Evolutionary conservation across 2,113 vertebrate genomes (phyloP).

Genomic region (Scomber colias): DNA sequence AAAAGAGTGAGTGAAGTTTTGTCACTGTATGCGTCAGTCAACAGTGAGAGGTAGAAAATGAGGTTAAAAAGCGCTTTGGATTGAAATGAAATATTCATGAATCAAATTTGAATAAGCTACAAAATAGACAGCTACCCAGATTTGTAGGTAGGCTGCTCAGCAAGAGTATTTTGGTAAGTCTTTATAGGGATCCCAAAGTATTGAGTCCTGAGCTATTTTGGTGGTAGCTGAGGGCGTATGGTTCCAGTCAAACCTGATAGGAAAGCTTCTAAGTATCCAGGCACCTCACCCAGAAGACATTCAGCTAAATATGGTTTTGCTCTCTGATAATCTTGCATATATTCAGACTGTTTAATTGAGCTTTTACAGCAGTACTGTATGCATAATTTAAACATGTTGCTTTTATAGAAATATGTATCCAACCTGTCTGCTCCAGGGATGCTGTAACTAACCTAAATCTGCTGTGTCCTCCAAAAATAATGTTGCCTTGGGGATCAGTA

Average conservation of each 20-base stretch:
- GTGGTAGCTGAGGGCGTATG: conserved; percentile 28
- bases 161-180: conserved; percentile 63
- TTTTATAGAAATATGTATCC: not conserved
- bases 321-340: conserved; percentile 14
- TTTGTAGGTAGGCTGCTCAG: conserved; percentile 63
- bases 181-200: conserved; percentile 52
- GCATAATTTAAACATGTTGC: conserved; percentile 12
- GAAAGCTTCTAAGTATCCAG: conserved; percentile 30
- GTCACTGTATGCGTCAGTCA: conserved; percentile 45
- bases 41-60: conserved; percentile 54
- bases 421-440: conserved; percentile 13
- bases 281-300: conserved; percentile 1
- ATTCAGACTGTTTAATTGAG: conserved; percentile 32
- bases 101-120: conserved; percentile 80
- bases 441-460: conserved; percentile 21
- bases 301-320: conserved; percentile 38
- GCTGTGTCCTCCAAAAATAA: conserved; percentile 9
- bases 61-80: conserved; percentile 76
- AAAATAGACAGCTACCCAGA: conserved; percentile 67
- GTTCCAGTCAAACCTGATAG: conserved; percentile 53
- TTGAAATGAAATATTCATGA: conserved; percentile 81
- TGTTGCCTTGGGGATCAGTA: not conserved
- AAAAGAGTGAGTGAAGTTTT: conserved; percentile 48
- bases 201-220: conserved; percentile 67
- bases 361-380: conserved; percentile 14